Base-by-base conservation (phyloP, 2,797 vertebrate genomes). In the Psittacula echo region DNA sequence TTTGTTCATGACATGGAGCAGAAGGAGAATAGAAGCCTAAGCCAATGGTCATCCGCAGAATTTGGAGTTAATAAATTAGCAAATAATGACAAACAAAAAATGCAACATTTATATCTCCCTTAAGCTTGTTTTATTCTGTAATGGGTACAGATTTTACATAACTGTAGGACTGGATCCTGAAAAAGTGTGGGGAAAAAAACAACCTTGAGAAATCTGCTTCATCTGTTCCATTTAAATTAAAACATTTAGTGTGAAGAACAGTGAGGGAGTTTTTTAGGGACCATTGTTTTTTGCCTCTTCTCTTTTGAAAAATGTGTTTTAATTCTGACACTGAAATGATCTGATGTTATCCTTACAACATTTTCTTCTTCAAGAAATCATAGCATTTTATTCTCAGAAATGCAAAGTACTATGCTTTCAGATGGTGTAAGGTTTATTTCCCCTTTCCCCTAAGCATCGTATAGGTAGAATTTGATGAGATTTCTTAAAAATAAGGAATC, bases 391-490 rank as follows among this genome's bases (percentile, higher is more conserved):
- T 71, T 64, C 5, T 66, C 56, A 85, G 51, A 90, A 87, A 51
- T 41, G 27, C 1, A 1, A 74, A 47, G 19, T 41, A 24, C 32
- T n/a, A 1, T 78, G 19, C 14, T 84, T 87, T 85, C 48, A 56
- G 5, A 10, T 26, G 5, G 3, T 37, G 2, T 74, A 24, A 42
- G 12, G 13, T 61, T 60, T 65, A 8, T 15, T 42, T n/a, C 23
- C 26, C 20, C 51, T 30, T 5, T 15, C 2, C 10, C 13, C 13
- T 11, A 39, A n/a, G 26, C 23, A 22, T 87, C 15, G 5, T 0
- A 0, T n/a, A 48, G 29, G 9, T 70, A 71, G 41, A 76, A 85
- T 75, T 73, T 75, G 7, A 18, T 85, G 3, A 37, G 13, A 12
- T 34, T 68, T 72, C 2, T 67, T 72, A 23, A 71, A 74, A 72